These are phyloP conservation scores for Anas capensis DNA, from an alignment of 2,797 vertebrate genomes.

Conservation along the genomic window DNA sequence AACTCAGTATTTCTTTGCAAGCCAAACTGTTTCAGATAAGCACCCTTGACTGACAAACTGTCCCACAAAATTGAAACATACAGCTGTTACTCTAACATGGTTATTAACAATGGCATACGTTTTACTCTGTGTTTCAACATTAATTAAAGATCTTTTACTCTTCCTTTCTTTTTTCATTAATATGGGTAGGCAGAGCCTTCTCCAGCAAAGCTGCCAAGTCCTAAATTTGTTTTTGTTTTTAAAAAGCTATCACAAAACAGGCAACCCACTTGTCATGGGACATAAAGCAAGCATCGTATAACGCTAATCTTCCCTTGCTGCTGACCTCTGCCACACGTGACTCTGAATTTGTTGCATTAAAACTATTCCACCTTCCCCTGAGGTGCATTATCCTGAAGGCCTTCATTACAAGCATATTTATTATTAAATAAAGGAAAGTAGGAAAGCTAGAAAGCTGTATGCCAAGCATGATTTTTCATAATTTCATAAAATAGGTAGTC, in stretches of 20 bases:
- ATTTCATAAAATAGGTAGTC: constrained; percentile 25
- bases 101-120: constrained; percentile 44
- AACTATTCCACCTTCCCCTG: neutral
- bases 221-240: neutral
- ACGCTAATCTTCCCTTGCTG: neutral
- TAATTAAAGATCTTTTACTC: constrained; percentile 48
- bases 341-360: neutral
- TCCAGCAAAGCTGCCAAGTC: constrained; percentile 9
- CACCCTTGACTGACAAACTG: neutral
- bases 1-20: neutral
- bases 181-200: neutral
- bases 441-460: neutral
- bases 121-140: neutral
- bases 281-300: neutral
- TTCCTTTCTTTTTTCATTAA: constrained; percentile 10
- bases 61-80: neutral
- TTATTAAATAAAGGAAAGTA: constrained; percentile 6
- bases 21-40: neutral
- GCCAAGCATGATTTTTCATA: constrained; percentile 26
- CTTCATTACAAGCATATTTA: neutral
- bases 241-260: neutral
- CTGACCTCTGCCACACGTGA: neutral
- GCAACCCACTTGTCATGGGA: neutral
- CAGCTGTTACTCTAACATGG: neutral
- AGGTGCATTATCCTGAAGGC: neutral